Evolutionary conservation across 2,113 vertebrate species (phyloP).

Genomic region (Eretmochelys imbricata): DNA sequence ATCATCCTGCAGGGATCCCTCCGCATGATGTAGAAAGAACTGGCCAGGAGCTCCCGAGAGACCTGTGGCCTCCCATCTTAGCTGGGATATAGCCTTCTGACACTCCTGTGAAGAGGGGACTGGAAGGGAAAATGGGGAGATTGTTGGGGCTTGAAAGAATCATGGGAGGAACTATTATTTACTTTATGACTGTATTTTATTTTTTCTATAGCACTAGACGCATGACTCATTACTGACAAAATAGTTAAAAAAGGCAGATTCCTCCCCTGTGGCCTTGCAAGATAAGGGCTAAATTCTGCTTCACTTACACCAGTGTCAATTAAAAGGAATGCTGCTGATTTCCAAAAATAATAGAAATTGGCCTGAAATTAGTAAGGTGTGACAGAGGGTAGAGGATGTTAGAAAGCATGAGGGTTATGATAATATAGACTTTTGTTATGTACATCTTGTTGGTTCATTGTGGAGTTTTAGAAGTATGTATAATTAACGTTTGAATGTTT

Average conservation of each 20-base stretch:
- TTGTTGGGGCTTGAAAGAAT: background rate
- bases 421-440: background rate
- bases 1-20: background rate
- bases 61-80: background rate
- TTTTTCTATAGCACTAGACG: background rate
- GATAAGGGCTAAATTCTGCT: background rate
- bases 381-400: background rate
- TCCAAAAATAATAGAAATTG: background rate
- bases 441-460: background rate
- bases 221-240: background rate
- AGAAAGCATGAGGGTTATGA: constrained; percentile 14
- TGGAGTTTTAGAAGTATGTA: background rate
- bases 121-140: background rate
- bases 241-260: background rate
- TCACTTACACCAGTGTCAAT: background rate
- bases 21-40: background rate
- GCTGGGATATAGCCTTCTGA: background rate
- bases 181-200: background rate
- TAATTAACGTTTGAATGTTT: background rate
- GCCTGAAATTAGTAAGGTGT: constrained; percentile 4
- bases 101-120: background rate
- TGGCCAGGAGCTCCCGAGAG: background rate
- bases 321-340: background rate
- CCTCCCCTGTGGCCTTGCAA: background rate
- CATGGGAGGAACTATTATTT: background rate